phyloP scores from a whole-genome alignment of 2,113 vertebrate genomes.

The Anolis sagrei region DNA sequence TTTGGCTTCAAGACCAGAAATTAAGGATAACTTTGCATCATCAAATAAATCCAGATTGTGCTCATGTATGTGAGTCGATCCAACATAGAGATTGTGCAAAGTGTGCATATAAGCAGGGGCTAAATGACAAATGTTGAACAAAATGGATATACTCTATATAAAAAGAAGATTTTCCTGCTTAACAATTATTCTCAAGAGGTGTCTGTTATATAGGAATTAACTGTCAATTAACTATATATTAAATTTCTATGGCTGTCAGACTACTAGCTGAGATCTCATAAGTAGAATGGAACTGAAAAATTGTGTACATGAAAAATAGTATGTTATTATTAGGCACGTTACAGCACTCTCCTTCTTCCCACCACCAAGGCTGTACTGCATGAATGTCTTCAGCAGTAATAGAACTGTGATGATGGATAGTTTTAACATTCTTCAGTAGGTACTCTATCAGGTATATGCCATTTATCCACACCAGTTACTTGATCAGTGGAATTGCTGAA shows the following conservation, averaged over 20 bases:
- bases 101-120: neutral
- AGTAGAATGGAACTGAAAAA: neutral
- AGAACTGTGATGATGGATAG: constrained; percentile 23
- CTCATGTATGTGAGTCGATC: too few relatives aligned
- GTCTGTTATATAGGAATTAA: neutral
- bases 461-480: constrained; percentile 43
- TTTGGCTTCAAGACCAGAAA: neutral
- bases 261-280: neutral
- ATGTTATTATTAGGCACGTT: neutral
- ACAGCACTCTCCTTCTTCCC: neutral
- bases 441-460: constrained; percentile 34
- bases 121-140: neutral
- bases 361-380: neutral
- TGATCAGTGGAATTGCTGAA: constrained; percentile 43
- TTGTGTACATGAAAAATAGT: neutral
- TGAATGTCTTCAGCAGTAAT: constrained; percentile 8
- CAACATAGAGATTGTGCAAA: neutral
- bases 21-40: neutral
- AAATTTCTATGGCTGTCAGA: neutral
- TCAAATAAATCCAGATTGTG: neutral
- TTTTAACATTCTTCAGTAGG: constrained; percentile 32
- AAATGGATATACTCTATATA: neutral
- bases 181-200: neutral
- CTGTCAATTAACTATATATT: constrained; percentile 1
- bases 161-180: neutral